Evolutionary conservation across 2,113 vertebrate species (phyloP).

Genomic region (Herpetotheres cachinnans): DNA sequence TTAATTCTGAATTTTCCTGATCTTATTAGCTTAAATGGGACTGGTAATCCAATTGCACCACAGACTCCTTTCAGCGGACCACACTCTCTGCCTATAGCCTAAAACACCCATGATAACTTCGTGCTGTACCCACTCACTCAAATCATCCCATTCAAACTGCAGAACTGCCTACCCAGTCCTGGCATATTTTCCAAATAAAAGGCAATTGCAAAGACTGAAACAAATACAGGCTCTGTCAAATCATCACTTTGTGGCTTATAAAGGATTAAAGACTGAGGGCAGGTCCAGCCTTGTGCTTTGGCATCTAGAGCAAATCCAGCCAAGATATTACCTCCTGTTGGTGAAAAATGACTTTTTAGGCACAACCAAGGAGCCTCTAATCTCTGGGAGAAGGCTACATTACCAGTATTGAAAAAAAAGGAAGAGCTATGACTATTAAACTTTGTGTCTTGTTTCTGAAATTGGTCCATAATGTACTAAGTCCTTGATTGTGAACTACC

Average conservation of each 20-base stretch:
- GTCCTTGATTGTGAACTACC: not conserved
- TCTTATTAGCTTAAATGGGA: not conserved
- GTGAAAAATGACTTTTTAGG: not conserved
- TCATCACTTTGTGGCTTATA: fast-evolving
- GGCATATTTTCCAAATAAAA: not conserved
- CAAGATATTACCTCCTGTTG: too few relatives aligned
- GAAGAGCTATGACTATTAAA: not conserved
- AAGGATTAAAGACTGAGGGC: not conserved
- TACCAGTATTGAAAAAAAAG: not conserved
- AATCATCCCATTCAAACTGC: not conserved
- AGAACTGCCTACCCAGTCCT: fast-evolving
- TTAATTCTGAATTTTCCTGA: not conserved
- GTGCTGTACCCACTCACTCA: not conserved
- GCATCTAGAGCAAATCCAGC: not conserved
- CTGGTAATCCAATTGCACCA: not conserved
- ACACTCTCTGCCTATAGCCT: not conserved
- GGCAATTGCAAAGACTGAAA: not conserved
- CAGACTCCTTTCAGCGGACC: not conserved
- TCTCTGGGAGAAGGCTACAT: not conserved
- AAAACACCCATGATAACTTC: not conserved
- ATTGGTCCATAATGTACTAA: not conserved
- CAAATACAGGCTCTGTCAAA: not conserved
- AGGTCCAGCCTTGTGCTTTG: not conserved
- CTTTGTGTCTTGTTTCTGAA: not conserved
- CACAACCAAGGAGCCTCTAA: not conserved